A percentile compares a stretch with the other conserved stretches of the same genome.
These are phyloP conservation scores for Ditula angustiorana DNA, from an alignment of 2,888 invertebrate genomes.

Conservation along the genomic window DNA sequence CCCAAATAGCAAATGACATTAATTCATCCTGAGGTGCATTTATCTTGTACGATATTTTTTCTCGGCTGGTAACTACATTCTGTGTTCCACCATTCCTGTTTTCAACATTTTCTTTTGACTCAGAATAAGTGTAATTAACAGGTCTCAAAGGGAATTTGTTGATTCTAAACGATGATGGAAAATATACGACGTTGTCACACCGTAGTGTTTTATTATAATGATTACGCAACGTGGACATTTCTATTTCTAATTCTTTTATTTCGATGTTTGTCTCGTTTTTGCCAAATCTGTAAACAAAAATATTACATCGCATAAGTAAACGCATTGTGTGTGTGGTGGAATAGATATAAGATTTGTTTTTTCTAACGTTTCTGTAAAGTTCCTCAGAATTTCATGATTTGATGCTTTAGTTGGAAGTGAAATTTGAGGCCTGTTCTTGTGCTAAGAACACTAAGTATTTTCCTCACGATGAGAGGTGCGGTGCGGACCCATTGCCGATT, in stretches of 20 bases:
- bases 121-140: constrained; percentile 59
- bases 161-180: constrained; percentile 78
- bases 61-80: constrained; percentile 44
- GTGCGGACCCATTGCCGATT: too few species aligned
- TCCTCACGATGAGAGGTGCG: too few species aligned
- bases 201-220: constrained; percentile 64
- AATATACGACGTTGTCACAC: constrained; percentile 75
- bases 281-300: constrained; percentile 69
- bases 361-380: not conserved
- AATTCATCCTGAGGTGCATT: constrained; percentile 69
- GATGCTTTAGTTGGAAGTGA: too few species aligned
- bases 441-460: too few species aligned
- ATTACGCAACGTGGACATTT: constrained; percentile 68
- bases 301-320: not conserved
- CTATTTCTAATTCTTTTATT: constrained; percentile 75
- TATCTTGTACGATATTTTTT: constrained; percentile 58
- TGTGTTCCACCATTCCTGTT: not conserved
- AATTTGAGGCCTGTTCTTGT: too few species aligned
- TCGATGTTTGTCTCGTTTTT: constrained; percentile 65
- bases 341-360: too few species aligned
- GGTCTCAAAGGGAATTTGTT: constrained; percentile 78
- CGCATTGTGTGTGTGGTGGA: too few species aligned
- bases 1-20: constrained; percentile 78
- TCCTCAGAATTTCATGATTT: too few species aligned
- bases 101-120: constrained; percentile 38